phyloP scores from a whole-genome alignment of 1,140 invertebrate genomes.

The Lerema accius region DNA sequence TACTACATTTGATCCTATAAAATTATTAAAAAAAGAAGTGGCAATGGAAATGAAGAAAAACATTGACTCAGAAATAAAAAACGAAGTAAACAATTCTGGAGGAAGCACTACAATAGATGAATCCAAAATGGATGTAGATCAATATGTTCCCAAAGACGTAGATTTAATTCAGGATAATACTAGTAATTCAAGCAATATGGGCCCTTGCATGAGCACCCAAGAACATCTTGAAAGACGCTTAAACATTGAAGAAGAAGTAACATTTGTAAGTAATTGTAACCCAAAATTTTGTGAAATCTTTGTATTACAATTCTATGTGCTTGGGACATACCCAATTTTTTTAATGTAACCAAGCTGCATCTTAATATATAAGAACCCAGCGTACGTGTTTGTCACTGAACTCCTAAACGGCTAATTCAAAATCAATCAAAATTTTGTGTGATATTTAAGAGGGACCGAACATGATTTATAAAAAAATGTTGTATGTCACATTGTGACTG shows the following conservation, averaged over 20 bases:
- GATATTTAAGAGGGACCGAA: too few relatives aligned
- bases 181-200: conserved; percentile 6
- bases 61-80: conserved; percentile 26
- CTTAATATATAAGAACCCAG: too few relatives aligned
- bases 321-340: too few relatives aligned
- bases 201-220: conserved; percentile 36
- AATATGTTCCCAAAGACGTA: conserved; percentile 14
- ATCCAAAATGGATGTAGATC: conserved; percentile 14
- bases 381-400: too few relatives aligned
- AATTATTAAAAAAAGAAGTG: conserved; percentile 49
- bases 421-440: too few relatives aligned
- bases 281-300: too few relatives aligned
- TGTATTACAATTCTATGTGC: too few relatives aligned
- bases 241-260: conserved; percentile 74
- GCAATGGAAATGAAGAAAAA: conserved; percentile 2
- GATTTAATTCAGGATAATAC: conserved; percentile 15
- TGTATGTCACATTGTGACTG: too few relatives aligned
- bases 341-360: too few relatives aligned
- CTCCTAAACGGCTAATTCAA: too few relatives aligned
- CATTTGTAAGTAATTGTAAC: conserved; percentile 85
- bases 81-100: conserved; percentile 25
- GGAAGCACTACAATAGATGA: background rate
- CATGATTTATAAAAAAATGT: too few relatives aligned
- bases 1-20: conserved; percentile 49
- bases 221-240: conserved; percentile 65